These are phyloP conservation scores for Meda fulgida DNA, from an alignment of 2,797 vertebrate genomes.

Conservation along the genomic window DNA sequence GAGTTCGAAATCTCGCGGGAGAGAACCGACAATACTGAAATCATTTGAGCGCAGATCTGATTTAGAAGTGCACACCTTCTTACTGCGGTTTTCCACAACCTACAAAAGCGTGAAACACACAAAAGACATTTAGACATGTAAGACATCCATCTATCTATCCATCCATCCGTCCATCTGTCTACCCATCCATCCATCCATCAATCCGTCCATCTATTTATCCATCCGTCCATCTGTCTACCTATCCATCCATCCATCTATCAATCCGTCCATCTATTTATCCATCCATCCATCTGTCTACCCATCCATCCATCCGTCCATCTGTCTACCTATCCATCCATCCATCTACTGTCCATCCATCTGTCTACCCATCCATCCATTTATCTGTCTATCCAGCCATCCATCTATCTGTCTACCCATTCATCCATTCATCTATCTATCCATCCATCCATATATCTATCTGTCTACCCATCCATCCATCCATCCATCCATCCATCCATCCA, in stretches of 20 bases:
- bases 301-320: neutral
- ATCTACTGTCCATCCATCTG: neutral
- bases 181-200: neutral
- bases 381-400: no score
- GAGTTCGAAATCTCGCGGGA: slow-evolving; percentile 96
- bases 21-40: slow-evolving; percentile 97
- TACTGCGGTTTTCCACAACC: slow-evolving; percentile 96
- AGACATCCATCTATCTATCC: no score
- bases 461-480: neutral
- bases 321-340: neutral
- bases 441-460: accelerated
- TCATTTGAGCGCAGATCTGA: slow-evolving; percentile 96
- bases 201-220: neutral
- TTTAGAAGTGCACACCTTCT: slow-evolving; percentile 98
- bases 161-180: neutral
- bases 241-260: neutral
- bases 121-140: neutral
- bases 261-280: neutral
- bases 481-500: accelerated
- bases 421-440: accelerated
- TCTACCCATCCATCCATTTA: accelerated
- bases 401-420: neutral
- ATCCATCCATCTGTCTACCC: accelerated
- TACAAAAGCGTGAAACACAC: slow-evolving; percentile 63
- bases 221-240: accelerated